phyloP scores from a whole-genome alignment of 2,797 vertebrate species.

The Saxicola maurus region DNA sequence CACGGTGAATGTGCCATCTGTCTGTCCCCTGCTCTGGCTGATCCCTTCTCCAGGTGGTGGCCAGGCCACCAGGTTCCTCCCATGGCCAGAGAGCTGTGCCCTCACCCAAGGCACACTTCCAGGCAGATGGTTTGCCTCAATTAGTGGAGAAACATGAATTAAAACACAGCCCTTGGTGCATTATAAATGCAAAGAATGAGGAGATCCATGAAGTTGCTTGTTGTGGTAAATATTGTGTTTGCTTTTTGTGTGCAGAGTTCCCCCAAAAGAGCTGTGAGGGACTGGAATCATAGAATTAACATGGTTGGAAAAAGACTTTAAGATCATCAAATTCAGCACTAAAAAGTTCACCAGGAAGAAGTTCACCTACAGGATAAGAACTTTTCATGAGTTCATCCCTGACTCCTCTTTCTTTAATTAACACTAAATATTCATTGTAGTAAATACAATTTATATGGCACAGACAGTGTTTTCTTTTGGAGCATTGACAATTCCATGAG shows the following conservation, averaged over 20 bases:
- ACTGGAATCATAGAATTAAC: neutral
- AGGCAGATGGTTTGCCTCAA: neutral
- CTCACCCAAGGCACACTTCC: neutral
- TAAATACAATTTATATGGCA: accelerated
- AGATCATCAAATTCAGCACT: neutral
- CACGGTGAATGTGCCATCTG: neutral
- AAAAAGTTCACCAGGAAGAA: neutral
- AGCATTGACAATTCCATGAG: neutral
- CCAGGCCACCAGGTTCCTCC: neutral
- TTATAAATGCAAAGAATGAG: neutral
- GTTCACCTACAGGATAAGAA: neutral
- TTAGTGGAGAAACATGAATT: neutral
- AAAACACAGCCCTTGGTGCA: neutral
- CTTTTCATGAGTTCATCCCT: neutral
- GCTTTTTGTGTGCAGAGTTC: neutral
- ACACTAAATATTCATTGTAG: neutral
- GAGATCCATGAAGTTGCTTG: neutral
- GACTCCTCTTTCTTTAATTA: neutral
- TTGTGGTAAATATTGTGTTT: neutral
- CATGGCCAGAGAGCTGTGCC: neutral
- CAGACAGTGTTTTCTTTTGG: neutral
- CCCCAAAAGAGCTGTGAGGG: neutral
- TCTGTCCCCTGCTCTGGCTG: neutral
- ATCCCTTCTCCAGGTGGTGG: neutral
- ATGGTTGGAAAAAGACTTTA: neutral